A percentile compares a stretch with the other conserved stretches of the same genome.
phyloP scores from a whole-genome alignment of 1,140 invertebrate genomes.

The Gonioctena quinquepunctata region DNA sequence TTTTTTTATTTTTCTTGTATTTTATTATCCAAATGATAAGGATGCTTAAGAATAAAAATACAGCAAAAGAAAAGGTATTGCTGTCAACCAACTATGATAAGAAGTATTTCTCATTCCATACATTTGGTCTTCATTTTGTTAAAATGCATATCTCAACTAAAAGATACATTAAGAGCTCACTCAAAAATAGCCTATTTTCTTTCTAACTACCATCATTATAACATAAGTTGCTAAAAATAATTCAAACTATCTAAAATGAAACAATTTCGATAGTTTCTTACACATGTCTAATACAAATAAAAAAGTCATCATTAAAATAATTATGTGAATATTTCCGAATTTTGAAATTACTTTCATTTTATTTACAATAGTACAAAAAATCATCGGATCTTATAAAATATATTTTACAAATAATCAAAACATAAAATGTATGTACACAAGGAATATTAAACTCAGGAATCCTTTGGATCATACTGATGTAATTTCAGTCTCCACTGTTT shows the following conservation, averaged over 20 bases:
- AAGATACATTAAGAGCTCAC: too few species aligned
- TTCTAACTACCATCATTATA: too few species aligned
- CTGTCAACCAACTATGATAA: too few species aligned
- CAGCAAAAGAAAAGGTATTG: too few species aligned
- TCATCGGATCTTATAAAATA: neutral
- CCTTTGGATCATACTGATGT: slow-evolving; percentile 74
- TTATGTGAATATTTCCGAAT: neutral
- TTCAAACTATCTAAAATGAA: neutral
- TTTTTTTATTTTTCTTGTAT: too few species aligned
- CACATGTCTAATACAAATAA: neutral
- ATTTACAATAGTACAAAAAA: neutral
- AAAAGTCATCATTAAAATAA: neutral
- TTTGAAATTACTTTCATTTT: neutral
- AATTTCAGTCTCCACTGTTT: slow-evolving; percentile 84
- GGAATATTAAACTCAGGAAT: neutral
- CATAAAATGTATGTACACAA: neutral
- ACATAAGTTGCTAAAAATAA: too few species aligned
- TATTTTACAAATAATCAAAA: neutral
- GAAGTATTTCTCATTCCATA: too few species aligned
- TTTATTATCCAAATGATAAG: too few species aligned
- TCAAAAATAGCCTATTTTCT: too few species aligned
- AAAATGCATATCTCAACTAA: too few species aligned
- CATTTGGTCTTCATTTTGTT: too few species aligned
- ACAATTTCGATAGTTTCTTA: neutral
- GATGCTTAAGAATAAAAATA: too few species aligned